Conservation (phyloP, 2,113 vertebrate genomes). For the Stigmatopora argus region DNA sequence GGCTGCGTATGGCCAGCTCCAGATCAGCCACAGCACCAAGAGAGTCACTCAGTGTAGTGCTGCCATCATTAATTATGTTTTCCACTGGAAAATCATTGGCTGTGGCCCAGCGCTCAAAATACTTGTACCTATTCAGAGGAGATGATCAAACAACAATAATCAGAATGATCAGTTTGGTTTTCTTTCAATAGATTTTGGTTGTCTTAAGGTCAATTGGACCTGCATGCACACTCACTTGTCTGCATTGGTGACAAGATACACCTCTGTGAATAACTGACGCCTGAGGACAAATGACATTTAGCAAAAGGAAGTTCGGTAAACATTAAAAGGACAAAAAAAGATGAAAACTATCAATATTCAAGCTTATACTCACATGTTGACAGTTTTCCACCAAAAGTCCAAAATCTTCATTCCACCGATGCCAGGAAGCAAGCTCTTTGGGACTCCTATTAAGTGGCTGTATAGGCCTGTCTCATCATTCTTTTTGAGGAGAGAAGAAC, state of each 20-base stretch:
- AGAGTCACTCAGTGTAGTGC: conserved; percentile 67
- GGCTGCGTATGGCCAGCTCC: conserved; percentile 71
- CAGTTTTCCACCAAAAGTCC: conserved; percentile 81
- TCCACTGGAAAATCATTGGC: conserved; percentile 77
- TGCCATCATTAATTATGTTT: conserved; percentile 77
- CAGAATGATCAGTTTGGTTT: not conserved
- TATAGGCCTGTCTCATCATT: conserved; percentile 74
- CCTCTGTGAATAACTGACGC: conserved; percentile 76
- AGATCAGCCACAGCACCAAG: conserved; percentile 76
- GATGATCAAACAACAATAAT: not conserved
- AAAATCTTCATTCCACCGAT: conserved; percentile 76
- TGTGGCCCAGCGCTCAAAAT: conserved; percentile 80
- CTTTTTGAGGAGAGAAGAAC: conserved; percentile 38
- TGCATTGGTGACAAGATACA: conserved; percentile 78
- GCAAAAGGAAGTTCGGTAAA: not conserved
- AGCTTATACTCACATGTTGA: conserved; percentile 67
- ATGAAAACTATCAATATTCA: not conserved
- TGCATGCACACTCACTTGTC: conserved; percentile 71
- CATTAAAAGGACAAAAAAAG: not conserved
- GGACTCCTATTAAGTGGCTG: conserved; percentile 67
- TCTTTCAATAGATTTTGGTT: not conserved
- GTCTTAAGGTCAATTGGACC: not conserved
- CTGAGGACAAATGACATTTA: conserved; percentile 38
- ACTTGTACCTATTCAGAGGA: conserved; percentile 66
- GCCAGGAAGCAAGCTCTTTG: conserved; percentile 78